Conservation (phyloP, 2,113 vertebrate genomes). For the Nothobranchius furzeri region DNA sequence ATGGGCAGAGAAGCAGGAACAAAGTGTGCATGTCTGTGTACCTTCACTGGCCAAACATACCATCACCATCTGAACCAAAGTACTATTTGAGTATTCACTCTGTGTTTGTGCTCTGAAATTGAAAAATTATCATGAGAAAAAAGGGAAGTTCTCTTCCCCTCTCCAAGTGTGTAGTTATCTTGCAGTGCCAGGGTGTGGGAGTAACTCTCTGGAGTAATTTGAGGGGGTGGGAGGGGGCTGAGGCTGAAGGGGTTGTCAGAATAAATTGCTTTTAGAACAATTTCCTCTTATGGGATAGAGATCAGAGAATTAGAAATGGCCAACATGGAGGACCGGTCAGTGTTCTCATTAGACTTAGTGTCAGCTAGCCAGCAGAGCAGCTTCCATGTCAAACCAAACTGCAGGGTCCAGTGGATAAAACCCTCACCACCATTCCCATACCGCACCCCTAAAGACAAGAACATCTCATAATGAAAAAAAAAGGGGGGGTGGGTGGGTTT, state of each 20-base stretch:
- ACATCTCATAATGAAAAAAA: constrained; percentile 32
- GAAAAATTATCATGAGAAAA: constrained; percentile 87
- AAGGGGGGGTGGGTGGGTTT: neutral
- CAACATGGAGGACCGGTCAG: constrained; percentile 60
- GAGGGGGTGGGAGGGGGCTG: constrained; percentile 1
- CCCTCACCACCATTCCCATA: neutral
- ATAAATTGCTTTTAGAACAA: constrained; percentile 76
- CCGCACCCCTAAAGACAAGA: constrained; percentile 25
- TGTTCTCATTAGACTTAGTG: constrained; percentile 73
- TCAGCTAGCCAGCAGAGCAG: constrained; percentile 58
- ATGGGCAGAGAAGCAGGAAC: constrained; percentile 15
- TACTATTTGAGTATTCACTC: constrained; percentile 79
- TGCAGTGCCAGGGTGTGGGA: constrained; percentile 75
- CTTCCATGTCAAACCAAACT: constrained; percentile 52
- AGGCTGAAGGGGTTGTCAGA: constrained; percentile 66
- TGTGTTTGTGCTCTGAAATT: constrained; percentile 86
- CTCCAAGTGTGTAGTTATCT: constrained; percentile 80
- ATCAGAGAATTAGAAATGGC: constrained; percentile 71
- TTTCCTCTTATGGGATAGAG: constrained; percentile 69
- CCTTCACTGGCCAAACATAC: constrained; percentile 52
- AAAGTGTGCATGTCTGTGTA: constrained; percentile 16
- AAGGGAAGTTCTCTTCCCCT: constrained; percentile 51
- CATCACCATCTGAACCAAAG: constrained; percentile 66
- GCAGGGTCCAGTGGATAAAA: constrained; percentile 49
- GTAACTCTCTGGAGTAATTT: constrained; percentile 62